phyloP scores from a whole-genome alignment of 2,113 vertebrate species.

The Grammomys dolichurus region DNA sequence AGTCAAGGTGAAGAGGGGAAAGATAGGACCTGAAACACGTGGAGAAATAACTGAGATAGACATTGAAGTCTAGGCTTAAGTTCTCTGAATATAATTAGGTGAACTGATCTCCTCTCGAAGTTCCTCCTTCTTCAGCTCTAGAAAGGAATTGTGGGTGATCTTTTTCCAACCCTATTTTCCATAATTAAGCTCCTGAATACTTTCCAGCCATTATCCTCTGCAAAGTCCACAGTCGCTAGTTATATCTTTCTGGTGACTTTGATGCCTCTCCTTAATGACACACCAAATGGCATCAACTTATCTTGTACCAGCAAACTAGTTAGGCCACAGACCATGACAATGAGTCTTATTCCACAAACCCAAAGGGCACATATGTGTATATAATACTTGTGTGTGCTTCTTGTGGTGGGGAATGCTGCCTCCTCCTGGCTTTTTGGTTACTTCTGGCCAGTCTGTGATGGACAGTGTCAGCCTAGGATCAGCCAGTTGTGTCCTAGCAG shows the following conservation, averaged over 20 bases:
- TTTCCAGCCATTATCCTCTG: not conserved
- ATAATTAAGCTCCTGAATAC: not conserved
- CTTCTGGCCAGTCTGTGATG: not conserved
- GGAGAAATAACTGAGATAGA: not conserved
- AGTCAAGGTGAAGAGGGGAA: not conserved
- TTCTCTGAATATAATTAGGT: not conserved
- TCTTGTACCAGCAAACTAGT: not conserved
- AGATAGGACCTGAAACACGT: not conserved
- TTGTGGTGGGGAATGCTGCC: accelerated
- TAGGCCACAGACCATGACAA: not conserved
- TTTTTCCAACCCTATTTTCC: not conserved
- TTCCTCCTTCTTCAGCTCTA: accelerated
- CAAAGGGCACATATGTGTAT: too few relatives aligned
- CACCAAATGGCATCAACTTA: not conserved
- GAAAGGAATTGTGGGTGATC: not conserved
- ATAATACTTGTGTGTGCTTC: accelerated
- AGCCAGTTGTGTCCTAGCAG: not conserved
- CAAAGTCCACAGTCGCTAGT: not conserved
- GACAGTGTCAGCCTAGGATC: not conserved
- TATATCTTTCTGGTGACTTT: not conserved
- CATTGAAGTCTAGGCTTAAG: not conserved
- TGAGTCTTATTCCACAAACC: not conserved
- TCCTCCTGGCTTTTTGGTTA: not conserved
- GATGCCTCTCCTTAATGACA: not conserved
- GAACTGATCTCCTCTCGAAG: not conserved